Conservation (phyloP, 2,888 invertebrate species). For the Drosophila tripunctata region DNA sequence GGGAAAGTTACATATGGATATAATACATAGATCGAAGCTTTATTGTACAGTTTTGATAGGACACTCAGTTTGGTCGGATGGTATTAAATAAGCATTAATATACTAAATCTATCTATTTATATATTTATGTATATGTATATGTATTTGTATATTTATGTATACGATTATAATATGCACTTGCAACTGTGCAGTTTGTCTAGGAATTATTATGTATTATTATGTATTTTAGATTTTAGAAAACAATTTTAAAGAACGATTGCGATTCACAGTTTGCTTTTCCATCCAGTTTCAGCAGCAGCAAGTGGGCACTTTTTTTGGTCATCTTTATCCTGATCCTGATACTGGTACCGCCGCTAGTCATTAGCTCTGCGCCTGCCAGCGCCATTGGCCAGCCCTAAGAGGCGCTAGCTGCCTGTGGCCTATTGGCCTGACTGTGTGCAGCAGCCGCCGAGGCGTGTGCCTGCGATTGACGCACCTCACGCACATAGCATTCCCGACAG, state of each 20-base stretch:
- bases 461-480: conserved; percentile 62
- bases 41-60: conserved; percentile 63
- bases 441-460: conserved; percentile 1
- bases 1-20: conserved; percentile 34
- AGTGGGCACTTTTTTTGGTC: conserved; percentile 31
- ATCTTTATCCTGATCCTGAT: conserved; percentile 26
- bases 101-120: background rate
- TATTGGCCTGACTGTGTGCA: conserved; percentile 31
- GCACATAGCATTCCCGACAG: conserved; percentile 86
- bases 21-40: conserved; percentile 52
- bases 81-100: conserved; percentile 35
- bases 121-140: conserved; percentile 4
- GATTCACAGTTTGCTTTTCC: conserved; percentile 76
- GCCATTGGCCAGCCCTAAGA: conserved; percentile 71
- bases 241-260: conserved; percentile 61
- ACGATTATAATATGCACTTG: conserved; percentile 25
- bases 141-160: conserved; percentile 1
- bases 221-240: conserved; percentile 41
- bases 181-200: conserved; percentile 38
- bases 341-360: conserved; percentile 28
- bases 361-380: conserved; percentile 53
- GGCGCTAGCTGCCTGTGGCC: conserved; percentile 67
- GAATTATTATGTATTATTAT: conserved; percentile 30
- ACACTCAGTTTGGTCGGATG: conserved; percentile 63
- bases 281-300: conserved; percentile 22